phyloP scores from a whole-genome alignment of 2,888 invertebrate species.

The Cabera pusaria region DNA sequence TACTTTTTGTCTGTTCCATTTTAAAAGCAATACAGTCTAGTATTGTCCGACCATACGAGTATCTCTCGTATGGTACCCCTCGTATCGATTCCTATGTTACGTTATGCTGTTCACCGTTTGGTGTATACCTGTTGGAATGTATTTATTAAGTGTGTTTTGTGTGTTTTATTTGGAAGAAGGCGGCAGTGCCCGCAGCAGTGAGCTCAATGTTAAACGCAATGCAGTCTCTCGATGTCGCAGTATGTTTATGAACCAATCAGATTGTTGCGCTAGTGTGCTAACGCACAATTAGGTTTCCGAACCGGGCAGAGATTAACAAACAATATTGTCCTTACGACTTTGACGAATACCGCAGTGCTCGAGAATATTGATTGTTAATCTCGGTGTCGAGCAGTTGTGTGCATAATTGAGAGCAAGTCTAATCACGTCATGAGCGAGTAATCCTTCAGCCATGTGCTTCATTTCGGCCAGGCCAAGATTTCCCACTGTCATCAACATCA shows the following conservation, averaged over 20 bases:
- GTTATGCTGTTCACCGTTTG: slow-evolving; percentile 17
- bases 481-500: slow-evolving; percentile 41
- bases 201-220: slow-evolving; percentile 90
- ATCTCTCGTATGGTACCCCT: no score
- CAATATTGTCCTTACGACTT: slow-evolving; percentile 26
- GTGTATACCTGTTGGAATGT: slow-evolving; percentile 28
- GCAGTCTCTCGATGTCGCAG: slow-evolving; percentile 84
- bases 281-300: slow-evolving; percentile 76
- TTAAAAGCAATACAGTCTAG: slow-evolving; percentile 3
- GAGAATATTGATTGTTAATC: slow-evolving; percentile 65
- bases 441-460: slow-evolving; percentile 56
- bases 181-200: slow-evolving; percentile 89
- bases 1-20: background rate
- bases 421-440: slow-evolving; percentile 61
- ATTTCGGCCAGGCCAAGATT: slow-evolving; percentile 41
- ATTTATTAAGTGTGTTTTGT: slow-evolving; percentile 74
- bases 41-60: slow-evolving; percentile 7
- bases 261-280: slow-evolving; percentile 81
- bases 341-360: slow-evolving; percentile 7
- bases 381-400: slow-evolving; percentile 59
- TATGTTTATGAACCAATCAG: slow-evolving; percentile 78
- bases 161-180: slow-evolving; percentile 83
- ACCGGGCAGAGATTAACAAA: slow-evolving; percentile 41
- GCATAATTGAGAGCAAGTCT: slow-evolving; percentile 60
- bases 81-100: slow-evolving; percentile 21